phyloP scores from a whole-genome alignment of 2,797 vertebrate genomes.

The Lophotriccus pileatus region DNA sequence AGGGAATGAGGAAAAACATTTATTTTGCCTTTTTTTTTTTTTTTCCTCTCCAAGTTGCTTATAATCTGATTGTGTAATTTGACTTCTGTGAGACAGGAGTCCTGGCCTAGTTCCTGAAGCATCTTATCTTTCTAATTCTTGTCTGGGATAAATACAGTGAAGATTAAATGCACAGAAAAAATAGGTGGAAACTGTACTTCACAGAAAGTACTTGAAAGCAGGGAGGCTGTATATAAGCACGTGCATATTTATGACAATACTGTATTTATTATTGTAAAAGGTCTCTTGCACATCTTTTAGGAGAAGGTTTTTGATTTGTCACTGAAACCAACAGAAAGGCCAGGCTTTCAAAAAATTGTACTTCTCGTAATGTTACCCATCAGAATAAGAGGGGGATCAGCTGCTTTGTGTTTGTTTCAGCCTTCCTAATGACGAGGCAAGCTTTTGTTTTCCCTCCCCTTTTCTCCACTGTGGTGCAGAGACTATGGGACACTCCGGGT shows the following conservation, averaged over 20 bases:
- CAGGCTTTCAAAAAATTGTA: background rate
- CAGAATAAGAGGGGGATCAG: background rate
- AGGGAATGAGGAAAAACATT: background rate
- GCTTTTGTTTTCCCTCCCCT: background rate
- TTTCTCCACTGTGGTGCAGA: accelerated
- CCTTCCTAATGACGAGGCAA: background rate
- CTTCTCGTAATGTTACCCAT: background rate
- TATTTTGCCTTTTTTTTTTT: background rate
- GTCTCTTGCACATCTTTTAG: background rate
- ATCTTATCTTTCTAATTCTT: background rate
- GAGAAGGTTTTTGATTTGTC: background rate
- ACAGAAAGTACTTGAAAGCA: background rate
- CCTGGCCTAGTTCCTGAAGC: background rate
- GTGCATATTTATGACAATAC: background rate
- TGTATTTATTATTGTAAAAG: background rate
- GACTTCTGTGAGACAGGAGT: background rate
- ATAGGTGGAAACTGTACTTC: background rate
- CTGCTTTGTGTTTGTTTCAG: background rate
- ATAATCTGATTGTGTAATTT: background rate
- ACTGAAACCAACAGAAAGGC: background rate
- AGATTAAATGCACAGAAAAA: background rate
- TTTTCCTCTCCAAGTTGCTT: background rate
- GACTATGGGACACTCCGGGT: accelerated
- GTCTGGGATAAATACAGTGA: background rate
- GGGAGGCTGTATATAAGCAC: accelerated